phyloP scores from a whole-genome alignment of 2,113 vertebrate species.

The Acrocephalus kingi region DNA sequence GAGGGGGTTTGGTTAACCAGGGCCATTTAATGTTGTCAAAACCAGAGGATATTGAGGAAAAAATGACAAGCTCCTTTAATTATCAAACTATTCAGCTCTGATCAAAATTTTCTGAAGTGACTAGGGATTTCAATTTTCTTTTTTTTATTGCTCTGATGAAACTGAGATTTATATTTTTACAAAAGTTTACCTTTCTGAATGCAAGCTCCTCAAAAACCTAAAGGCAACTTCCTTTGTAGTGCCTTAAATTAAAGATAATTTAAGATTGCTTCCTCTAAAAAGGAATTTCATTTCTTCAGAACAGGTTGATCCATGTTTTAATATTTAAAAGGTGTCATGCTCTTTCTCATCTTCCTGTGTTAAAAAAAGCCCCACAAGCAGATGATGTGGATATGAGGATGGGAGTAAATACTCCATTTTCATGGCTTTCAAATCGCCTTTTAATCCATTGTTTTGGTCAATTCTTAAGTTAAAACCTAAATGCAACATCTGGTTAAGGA shows the following conservation, averaged over 20 bases:
- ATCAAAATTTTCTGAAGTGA: background rate
- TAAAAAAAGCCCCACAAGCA: background rate
- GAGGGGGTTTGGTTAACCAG: background rate
- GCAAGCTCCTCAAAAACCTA: background rate
- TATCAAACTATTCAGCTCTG: background rate
- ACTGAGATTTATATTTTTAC: background rate
- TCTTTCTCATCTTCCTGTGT: background rate
- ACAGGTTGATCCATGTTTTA: background rate
- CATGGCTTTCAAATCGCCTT: background rate
- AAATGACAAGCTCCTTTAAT: background rate
- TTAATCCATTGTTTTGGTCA: background rate
- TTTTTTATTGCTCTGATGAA: background rate
- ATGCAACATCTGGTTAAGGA: background rate
- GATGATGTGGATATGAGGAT: fast-evolving
- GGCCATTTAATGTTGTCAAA: background rate
- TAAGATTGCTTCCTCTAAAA: background rate
- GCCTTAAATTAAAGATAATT: background rate
- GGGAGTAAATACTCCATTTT: background rate
- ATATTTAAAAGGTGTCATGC: background rate
- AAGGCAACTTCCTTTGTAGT: background rate
- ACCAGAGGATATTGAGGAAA: background rate
- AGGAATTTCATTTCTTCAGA: background rate
- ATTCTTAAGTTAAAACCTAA: background rate
- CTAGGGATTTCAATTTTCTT: background rate
- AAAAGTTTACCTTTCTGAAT: background rate